A percentile compares a stretch with the other conserved stretches of the same genome.
Evolutionary conservation across 1,140 invertebrate genomes (phyloP).

Genomic region (Octopus bimaculoides): DNA sequence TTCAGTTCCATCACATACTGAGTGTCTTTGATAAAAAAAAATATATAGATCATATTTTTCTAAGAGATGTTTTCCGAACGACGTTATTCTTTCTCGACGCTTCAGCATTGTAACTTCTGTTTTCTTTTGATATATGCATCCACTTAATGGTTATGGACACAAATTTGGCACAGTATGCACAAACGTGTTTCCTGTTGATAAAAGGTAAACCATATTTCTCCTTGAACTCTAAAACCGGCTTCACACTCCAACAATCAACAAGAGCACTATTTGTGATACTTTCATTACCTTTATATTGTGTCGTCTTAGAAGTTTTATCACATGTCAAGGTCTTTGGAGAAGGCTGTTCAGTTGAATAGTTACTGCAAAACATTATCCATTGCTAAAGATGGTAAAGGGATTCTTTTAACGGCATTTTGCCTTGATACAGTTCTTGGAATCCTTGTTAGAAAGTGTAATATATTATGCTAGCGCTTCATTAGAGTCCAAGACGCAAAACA

Average conservation of each 20-base stretch:
- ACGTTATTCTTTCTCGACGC: too few species aligned
- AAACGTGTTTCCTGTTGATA: too few species aligned
- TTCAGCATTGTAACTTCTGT: too few species aligned
- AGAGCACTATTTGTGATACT: background rate
- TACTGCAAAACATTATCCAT: background rate
- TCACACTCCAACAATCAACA: background rate
- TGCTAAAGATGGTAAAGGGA: background rate
- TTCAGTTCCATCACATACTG: too few species aligned
- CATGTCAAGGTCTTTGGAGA: background rate
- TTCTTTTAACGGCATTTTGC: background rate
- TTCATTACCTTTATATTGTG: constrained; percentile 5
- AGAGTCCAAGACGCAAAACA: background rate
- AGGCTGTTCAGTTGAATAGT: background rate
- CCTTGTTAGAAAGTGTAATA: background rate
- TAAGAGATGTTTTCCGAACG: too few species aligned
- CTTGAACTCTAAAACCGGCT: too few species aligned
- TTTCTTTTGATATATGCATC: too few species aligned
- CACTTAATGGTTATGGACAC: too few species aligned
- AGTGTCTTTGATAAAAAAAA: too few species aligned
- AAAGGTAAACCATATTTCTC: too few species aligned
- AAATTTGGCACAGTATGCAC: too few species aligned
- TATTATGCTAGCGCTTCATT: constrained; percentile 7
- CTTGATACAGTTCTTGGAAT: background rate
- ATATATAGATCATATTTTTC: too few species aligned
- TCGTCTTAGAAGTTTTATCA: constrained; percentile 1